A percentile compares a stretch with the other conserved stretches of the same genome.
These are phyloP conservation scores for Sminthurides bifidus DNA, from an alignment of 1,140 invertebrate species.

Conservation along the genomic window DNA sequence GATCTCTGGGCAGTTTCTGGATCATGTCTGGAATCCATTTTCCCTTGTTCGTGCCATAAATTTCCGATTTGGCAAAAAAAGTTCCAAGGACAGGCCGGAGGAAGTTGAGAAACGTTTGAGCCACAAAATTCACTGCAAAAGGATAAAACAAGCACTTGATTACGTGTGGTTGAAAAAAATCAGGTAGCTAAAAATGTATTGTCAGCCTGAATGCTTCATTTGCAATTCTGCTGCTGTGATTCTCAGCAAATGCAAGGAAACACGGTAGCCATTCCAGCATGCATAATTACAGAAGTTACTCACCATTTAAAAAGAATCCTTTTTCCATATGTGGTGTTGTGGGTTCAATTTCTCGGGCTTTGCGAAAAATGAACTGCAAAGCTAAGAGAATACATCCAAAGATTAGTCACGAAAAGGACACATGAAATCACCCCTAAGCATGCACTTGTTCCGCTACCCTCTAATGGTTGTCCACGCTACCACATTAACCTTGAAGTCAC, in stretches of 20 bases:
- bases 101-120: slow-evolving; percentile 4
- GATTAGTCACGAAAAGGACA: too few relatives aligned
- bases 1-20: background rate
- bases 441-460: too few relatives aligned
- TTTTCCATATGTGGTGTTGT: slow-evolving; percentile 5
- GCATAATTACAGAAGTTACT: background rate
- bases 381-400: too few relatives aligned
- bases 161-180: too few relatives aligned
- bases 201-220: too few relatives aligned
- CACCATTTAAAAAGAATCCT: slow-evolving; percentile 5
- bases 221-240: too few relatives aligned
- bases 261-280: background rate
- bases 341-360: slow-evolving; percentile 1
- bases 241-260: background rate
- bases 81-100: background rate
- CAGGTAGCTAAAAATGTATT: too few relatives aligned
- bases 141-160: background rate
- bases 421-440: too few relatives aligned
- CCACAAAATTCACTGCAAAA: background rate
- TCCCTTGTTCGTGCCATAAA: slow-evolving; percentile 1
- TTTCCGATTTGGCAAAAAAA: background rate
- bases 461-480: too few relatives aligned
- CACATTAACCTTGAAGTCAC: too few relatives aligned
- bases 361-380: slow-evolving; percentile 2
- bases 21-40: background rate